These are phyloP conservation scores for Pheucticus melanocephalus DNA, from an alignment of 2,113 vertebrate genomes.

Conservation along the genomic window DNA sequence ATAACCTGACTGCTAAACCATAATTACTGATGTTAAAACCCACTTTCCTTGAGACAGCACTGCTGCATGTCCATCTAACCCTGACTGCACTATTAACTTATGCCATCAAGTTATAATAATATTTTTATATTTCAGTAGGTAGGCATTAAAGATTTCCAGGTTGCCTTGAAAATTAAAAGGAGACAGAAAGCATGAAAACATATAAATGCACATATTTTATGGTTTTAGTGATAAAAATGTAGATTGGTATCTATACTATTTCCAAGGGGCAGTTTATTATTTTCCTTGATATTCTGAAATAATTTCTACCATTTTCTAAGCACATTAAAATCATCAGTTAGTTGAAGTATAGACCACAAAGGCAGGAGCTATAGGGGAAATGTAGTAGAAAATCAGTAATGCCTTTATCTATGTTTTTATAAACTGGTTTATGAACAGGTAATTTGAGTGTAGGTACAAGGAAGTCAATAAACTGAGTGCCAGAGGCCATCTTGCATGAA, in stretches of 20 bases:
- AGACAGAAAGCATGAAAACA: neutral
- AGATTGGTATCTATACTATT: neutral
- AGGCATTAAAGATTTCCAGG: neutral
- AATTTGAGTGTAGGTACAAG: neutral
- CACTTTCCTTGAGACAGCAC: neutral
- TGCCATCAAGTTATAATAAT: neutral
- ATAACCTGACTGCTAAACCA: neutral
- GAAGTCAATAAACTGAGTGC: neutral
- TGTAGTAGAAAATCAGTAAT: neutral
- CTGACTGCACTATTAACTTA: accelerated
- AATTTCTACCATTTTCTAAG: neutral
- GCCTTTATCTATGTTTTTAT: neutral
- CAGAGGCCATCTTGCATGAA: neutral
- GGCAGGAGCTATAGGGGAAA: neutral
- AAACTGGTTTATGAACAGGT: neutral
- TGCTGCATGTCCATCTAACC: neutral
- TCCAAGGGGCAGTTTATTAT: neutral
- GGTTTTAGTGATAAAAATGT: neutral
- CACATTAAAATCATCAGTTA: neutral
- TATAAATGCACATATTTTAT: neutral
- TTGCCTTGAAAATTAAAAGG: neutral
- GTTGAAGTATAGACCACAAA: neutral
- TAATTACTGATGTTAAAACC: neutral
- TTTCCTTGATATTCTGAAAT: neutral
- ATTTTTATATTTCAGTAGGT: neutral